Base-by-base conservation (phyloP, 2,888 invertebrate species). In the Phortica okadai region DNA sequence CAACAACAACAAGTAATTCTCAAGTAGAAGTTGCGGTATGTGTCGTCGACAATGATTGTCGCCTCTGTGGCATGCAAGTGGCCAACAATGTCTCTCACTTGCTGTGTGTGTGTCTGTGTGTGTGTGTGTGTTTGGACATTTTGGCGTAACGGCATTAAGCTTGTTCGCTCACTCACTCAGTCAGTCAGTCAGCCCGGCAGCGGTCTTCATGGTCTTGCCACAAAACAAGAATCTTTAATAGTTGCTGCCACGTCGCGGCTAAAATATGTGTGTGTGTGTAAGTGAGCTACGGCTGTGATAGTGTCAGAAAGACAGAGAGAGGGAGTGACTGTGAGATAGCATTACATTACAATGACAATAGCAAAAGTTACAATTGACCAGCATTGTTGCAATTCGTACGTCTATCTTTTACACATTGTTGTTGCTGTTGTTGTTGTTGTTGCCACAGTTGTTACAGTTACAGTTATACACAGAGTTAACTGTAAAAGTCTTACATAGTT, bases 201-300 rank as follows among this genome's bases (percentile, higher is more conserved):
- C n/a, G 11, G 62, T 62, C 25, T 21, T 33, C 70, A 50, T 50
- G 50, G 8, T 50, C 50, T 50, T 50, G 78, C 80, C 78, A 64
- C 81, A 83, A 84, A 84, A 83, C 84, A 80, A 83, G 84, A 84
- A 82, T 82, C 84, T 78, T 84, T 80, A 84, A 83, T 84, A 83
- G 81, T 83, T 81, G 83, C 81, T 78, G 83, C 82, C 77, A 83
- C 81, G 78, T 81, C 78, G 78, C 58, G 21, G 58, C 58, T 7
- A 58, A 58, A 11, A 1, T 5, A 14, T 6, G 45, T 10, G 45
- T 50, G 50, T 3, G 50, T 2, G 6, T 50, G 50, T 14, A 50
- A 50, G 50, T 5, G 33, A 33, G 33, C 33, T 33, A 3, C 33
- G 3, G 33, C 33, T 33, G 33, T 3, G 33, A 2, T 3, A 2